Conservation (phyloP, 2,888 invertebrate species). For the Tethea ocularis region DNA sequence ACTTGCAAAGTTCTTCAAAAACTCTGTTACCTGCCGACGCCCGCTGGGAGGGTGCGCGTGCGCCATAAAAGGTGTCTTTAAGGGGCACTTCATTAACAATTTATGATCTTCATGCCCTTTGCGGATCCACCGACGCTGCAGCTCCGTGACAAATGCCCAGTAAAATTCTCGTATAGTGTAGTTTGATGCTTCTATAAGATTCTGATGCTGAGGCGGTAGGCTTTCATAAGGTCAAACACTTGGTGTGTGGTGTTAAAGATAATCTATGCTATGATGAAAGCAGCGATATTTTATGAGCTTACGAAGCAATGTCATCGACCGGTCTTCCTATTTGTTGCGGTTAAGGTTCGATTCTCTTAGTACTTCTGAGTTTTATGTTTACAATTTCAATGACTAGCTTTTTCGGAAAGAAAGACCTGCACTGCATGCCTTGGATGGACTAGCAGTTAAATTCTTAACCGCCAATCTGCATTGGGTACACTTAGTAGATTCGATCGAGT, state of each 20-base stretch:
- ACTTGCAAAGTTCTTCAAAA: constrained; percentile 7
- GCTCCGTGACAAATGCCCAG: constrained; percentile 51
- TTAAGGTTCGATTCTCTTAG: neutral
- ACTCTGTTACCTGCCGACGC: constrained; percentile 33
- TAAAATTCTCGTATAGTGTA: constrained; percentile 39
- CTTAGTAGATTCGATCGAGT: too few relatives aligned
- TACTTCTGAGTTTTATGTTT: too few relatives aligned
- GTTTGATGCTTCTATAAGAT: constrained; percentile 36
- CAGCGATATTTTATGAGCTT: neutral
- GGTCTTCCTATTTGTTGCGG: neutral
- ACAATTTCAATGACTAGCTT: too few relatives aligned
- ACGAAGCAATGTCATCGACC: neutral
- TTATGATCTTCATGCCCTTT: constrained; percentile 52
- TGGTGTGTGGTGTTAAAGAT: neutral
- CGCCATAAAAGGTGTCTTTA: constrained; percentile 34
- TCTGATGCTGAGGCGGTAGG: constrained; percentile 7
- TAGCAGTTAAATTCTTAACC: too few relatives aligned
- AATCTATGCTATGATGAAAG: neutral
- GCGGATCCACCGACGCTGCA: constrained; percentile 36
- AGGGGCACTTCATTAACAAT: constrained; percentile 64
- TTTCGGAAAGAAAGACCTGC: too few relatives aligned
- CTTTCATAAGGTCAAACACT: neutral
- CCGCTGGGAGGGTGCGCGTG: constrained; percentile 43
- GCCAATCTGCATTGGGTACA: too few relatives aligned
- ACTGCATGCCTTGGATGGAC: too few relatives aligned